A percentile compares a stretch with the other conserved stretches of the same genome.
These are phyloP conservation scores for Drosophila triauraria DNA, from an alignment of 1,140 invertebrate genomes.

Conservation along the genomic window DNA sequence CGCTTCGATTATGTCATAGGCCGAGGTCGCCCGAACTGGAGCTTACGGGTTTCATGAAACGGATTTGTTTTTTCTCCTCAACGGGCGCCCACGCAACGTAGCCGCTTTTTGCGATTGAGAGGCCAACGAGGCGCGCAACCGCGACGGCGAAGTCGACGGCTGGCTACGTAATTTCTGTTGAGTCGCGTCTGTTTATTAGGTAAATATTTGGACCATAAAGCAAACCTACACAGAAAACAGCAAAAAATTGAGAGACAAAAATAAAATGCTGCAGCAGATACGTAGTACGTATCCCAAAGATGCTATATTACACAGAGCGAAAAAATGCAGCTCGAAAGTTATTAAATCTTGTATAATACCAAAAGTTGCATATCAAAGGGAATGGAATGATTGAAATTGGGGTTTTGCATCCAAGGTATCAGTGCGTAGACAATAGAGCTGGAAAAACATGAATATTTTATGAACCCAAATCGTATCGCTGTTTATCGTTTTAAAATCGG, in stretches of 20 bases:
- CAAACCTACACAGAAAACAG: constrained; percentile 10
- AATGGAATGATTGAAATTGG: background rate
- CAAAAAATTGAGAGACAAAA: background rate
- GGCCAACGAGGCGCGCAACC: constrained; percentile 71
- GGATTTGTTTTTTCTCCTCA: constrained; percentile 32
- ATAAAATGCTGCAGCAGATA: constrained; percentile 3
- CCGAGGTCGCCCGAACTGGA: constrained; percentile 33
- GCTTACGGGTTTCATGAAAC: constrained; percentile 10
- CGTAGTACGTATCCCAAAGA: constrained; percentile 14
- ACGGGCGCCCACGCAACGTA: constrained; percentile 66
- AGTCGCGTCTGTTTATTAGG: constrained; percentile 70
- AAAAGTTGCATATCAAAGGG: background rate
- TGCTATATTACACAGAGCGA: background rate
- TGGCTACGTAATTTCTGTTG: constrained; percentile 20
- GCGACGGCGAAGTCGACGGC: constrained; percentile 39
- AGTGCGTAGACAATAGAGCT: too few species aligned
- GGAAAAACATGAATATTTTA: background rate
- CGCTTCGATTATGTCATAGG: constrained; percentile 53
- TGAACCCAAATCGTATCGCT: too few species aligned
- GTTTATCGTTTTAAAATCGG: background rate
- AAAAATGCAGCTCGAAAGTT: too few species aligned
- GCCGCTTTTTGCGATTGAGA: constrained; percentile 41
- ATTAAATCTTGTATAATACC: too few species aligned
- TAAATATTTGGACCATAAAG: constrained; percentile 66
- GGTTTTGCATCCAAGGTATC: background rate